Evolutionary conservation across 2,797 vertebrate genomes (phyloP).

Genomic region (Vespertilio murinus): DNA sequence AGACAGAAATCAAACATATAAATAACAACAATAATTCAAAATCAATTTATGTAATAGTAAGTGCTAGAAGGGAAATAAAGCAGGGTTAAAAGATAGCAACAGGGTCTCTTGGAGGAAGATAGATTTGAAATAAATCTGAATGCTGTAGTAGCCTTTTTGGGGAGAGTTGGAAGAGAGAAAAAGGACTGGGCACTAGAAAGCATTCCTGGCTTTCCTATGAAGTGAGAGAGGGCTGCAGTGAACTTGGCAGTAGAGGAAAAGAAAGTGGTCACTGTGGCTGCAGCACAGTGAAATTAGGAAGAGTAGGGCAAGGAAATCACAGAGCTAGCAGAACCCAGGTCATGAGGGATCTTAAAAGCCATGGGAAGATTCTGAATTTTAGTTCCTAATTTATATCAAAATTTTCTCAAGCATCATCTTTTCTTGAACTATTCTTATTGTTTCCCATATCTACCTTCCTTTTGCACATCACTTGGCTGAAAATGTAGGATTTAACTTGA

Average conservation of each 20-base stretch:
- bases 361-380: not conserved
- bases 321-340: not conserved
- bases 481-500: not conserved
- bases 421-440: not conserved
- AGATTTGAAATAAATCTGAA: not conserved
- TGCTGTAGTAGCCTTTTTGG: not conserved
- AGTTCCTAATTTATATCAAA: not conserved
- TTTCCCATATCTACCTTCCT: not conserved
- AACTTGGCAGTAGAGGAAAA: not conserved
- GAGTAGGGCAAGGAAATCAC: not conserved
- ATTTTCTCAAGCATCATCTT: not conserved
- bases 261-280: not conserved
- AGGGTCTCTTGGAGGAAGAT: not conserved
- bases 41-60: not conserved
- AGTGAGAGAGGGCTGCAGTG: not conserved
- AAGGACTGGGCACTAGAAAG: not conserved
- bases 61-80: not conserved
- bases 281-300: not conserved
- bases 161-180: not conserved
- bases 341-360: not conserved
- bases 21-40: not conserved
- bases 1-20: conserved; percentile 8
- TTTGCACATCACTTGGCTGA: not conserved
- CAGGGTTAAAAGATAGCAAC: not conserved
- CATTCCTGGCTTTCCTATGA: not conserved